Conservation (phyloP, 2,888 invertebrate species). For the Pseudococcus longispinus region DNA sequence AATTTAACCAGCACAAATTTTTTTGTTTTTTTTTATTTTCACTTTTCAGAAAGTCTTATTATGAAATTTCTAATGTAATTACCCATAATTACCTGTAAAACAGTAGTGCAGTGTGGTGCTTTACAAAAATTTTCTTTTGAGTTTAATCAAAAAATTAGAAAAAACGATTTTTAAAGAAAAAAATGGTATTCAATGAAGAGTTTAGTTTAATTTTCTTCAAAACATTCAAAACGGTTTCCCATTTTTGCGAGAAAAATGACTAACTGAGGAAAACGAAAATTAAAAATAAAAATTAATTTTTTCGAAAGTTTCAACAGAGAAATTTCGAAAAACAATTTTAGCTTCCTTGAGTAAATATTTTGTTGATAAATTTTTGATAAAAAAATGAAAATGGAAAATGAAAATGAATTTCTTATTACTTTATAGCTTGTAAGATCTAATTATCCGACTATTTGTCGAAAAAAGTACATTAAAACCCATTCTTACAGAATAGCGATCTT, state of each 20-base stretch:
- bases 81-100: neutral
- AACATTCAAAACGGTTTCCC: no score
- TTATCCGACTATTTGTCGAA: neutral
- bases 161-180: neutral
- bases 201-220: no score
- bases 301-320: neutral
- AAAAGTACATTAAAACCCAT: neutral
- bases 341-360: neutral
- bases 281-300: no score
- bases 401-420: neutral
- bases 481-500: neutral
- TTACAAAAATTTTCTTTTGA: neutral
- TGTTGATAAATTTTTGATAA: neutral
- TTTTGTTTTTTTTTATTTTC: neutral
- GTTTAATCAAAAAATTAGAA: neutral
- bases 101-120: neutral
- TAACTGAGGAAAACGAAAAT: no score
- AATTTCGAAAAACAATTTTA: neutral
- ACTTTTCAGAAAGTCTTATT: neutral
- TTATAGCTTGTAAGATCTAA: neutral
- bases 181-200: no score
- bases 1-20: constrained; percentile 8
- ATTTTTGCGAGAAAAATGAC: no score
- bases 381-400: neutral
- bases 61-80: neutral